A percentile compares a stretch with the other conserved stretches of the same genome.
phyloP scores from a whole-genome alignment of 2,797 vertebrate genomes.

The Botia almorhae region DNA sequence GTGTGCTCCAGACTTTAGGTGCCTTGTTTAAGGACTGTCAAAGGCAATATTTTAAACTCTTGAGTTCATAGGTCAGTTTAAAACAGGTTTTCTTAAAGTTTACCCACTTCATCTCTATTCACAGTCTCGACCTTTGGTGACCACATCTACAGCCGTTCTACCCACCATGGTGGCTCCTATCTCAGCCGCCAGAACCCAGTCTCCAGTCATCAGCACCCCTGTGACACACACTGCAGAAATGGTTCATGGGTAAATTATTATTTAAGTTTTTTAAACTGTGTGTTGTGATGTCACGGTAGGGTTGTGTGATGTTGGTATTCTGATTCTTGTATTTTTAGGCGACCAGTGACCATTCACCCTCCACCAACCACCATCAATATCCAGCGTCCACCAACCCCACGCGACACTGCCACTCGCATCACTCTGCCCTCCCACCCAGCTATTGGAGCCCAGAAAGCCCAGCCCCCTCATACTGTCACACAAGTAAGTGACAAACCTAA shows the following conservation, averaged over 20 bases:
- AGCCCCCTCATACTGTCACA: constrained; percentile 90
- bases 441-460: constrained; percentile 88
- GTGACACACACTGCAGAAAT: constrained; percentile 89
- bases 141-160: constrained; percentile 90
- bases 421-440: constrained; percentile 93
- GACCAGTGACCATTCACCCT: constrained; percentile 90
- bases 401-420: constrained; percentile 89
- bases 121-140: constrained; percentile 91
- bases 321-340: constrained; percentile 68
- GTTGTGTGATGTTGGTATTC: neutral
- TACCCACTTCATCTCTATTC: constrained; percentile 26
- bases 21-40: neutral
- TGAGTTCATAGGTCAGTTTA: neutral
- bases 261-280: too few relatives aligned
- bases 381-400: constrained; percentile 86
- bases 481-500: constrained; percentile 79
- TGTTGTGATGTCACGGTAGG: too few relatives aligned
- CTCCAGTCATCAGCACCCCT: constrained; percentile 91
- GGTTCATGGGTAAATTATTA: constrained; percentile 84
- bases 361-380: constrained; percentile 90
- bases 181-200: constrained; percentile 92
- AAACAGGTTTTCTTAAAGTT: constrained; percentile 25
- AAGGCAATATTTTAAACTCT: too few relatives aligned
- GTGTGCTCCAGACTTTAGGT: too few relatives aligned
- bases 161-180: constrained; percentile 94